phyloP scores from a whole-genome alignment of 2,888 invertebrate genomes.

The Epistrophella euchroma region DNA sequence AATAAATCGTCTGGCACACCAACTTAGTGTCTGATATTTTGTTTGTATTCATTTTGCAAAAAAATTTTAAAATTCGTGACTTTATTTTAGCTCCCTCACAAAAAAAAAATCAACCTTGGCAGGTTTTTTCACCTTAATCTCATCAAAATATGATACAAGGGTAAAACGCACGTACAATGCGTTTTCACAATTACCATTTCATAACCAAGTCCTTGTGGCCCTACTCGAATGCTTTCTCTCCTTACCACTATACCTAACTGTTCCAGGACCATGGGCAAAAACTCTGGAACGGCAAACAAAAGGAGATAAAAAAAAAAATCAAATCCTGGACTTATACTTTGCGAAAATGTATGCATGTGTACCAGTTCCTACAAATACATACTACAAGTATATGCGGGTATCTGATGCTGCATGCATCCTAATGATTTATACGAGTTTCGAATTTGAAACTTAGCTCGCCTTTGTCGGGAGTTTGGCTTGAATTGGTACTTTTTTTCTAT shows the following conservation, averaged over 20 bases:
- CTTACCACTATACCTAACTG: neutral
- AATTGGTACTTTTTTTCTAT: conserved; percentile 52
- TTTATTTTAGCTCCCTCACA: neutral
- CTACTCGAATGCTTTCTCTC: neutral
- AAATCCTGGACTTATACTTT: conserved; percentile 10
- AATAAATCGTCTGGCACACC: neutral
- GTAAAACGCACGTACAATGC: conserved; percentile 23
- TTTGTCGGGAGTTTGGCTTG: conserved; percentile 68
- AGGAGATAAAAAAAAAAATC: neutral
- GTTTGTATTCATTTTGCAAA: neutral
- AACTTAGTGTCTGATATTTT: conserved; percentile 30
- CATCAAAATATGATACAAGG: conserved; percentile 6
- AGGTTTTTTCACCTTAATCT: neutral
- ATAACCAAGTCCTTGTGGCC: conserved; percentile 1
- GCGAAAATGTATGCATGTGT: conserved; percentile 15
- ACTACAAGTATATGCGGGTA: neutral
- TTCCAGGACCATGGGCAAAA: conserved; percentile 1
- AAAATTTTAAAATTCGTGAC: conserved; percentile 22
- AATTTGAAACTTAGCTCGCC: conserved; percentile 72
- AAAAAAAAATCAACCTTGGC: neutral
- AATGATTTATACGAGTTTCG: conserved; percentile 71
- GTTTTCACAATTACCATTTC: conserved; percentile 26
- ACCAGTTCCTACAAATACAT: neutral
- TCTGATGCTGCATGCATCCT: conserved; percentile 63
- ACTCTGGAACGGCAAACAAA: neutral